Evolutionary conservation across 1,140 invertebrate genomes (phyloP), one percentile per base, ranked within the genome.

Genomic region (Dendroctonus valens): DNA sequence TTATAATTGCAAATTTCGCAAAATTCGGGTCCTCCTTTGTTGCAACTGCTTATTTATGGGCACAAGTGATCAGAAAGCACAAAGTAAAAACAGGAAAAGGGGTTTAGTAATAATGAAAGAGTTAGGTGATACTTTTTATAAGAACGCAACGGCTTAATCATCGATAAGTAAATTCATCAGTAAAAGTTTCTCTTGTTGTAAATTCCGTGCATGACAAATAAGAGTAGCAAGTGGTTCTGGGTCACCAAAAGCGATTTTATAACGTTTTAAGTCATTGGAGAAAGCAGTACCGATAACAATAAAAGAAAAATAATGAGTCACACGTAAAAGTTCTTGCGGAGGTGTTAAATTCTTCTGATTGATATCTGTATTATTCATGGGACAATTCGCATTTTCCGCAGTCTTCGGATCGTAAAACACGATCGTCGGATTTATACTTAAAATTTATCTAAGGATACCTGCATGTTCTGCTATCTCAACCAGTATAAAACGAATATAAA

Each of bases 261-360:
- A 59, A 59, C 46, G 58, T 48, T 59, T 59, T 59, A 59, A 59
- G 58, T 59, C 58, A 59, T 40, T 38, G 44, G 58, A 59, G 58
- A 59, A 59, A 59, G 58, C 46, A 49, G 8, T 41, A 57, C 54
- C 54, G 39, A 57, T 41, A 42, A 57, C 11, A n/a, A 41, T 12
- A 41, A 41, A 41, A 8, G 40, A 26, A 41, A 57, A 57, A 41
- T 41, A 41, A 41, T 57, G 54, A 57, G 40, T 57, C 37, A 57
- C 38, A n/a, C 40, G 54, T 57, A 57, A 57, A 57, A 57, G 41
- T 57, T 12, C 44, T 57, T 15, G 7, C 14, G 50, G 2, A 15
- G 14, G 46, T 59, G 12, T 26, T 48, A 37, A 37, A 37, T 46
- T 7, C 37, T 37, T n/a, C 39, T n/a, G n/a, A n/a, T 37, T n/a